Percentiles rank a stretch among this genome's conserved stretches.
phyloP scores from a whole-genome alignment of 2,113 vertebrate genomes.

The Pantherophis guttatus region DNA sequence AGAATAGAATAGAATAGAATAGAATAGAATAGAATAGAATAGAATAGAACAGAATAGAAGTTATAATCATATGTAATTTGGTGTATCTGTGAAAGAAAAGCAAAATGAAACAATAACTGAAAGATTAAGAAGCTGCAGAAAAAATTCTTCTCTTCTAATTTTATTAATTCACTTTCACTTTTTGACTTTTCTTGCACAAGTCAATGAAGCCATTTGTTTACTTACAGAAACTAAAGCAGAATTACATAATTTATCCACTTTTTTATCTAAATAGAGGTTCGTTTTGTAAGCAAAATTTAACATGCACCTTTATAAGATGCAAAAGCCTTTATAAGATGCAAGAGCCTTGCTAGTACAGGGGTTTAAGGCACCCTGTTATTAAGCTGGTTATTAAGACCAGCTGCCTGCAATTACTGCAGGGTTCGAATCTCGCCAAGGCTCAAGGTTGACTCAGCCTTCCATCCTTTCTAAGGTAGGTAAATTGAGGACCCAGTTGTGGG shows the following conservation, averaged over 20 bases:
- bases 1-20: no score
- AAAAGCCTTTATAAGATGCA: no score
- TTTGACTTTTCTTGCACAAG: not conserved
- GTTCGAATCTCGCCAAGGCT: no score
- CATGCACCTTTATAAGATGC: not conserved
- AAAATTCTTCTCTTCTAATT: not conserved
- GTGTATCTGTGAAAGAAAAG: not conserved
- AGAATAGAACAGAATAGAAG: no score
- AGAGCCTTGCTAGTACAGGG: no score
- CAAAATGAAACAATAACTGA: not conserved
- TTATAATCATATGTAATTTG: not conserved
- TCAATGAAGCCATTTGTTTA: not conserved
- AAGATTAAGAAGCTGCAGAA: not conserved
- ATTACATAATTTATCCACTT: not conserved
- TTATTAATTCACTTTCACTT: not conserved
- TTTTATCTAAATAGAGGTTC: not conserved
- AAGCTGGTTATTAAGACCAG: no score
- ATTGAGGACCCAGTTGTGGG: no score
- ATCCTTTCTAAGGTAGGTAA: no score
- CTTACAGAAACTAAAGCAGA: not conserved
- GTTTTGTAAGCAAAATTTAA: not conserved
- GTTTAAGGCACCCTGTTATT: no score
- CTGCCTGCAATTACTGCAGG: no score
- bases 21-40: no score
- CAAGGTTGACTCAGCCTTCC: no score